These are phyloP conservation scores for Apis cerana DNA, from an alignment of 1,140 invertebrate genomes.

Conservation along the genomic window DNA sequence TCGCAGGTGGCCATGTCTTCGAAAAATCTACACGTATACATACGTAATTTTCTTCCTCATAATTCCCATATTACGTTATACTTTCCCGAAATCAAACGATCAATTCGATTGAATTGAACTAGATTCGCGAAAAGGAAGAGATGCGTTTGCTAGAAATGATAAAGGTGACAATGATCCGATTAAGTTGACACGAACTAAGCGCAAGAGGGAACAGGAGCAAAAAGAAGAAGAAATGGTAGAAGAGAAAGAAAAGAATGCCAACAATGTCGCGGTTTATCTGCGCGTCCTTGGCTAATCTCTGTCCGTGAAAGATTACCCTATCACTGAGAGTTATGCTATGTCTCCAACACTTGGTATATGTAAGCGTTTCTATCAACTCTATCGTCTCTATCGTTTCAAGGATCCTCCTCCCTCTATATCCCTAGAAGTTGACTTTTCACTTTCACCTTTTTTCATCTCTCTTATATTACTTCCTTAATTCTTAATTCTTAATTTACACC, in stretches of 20 bases:
- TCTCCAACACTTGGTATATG: constrained; percentile 20
- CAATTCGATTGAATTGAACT: too few relatives aligned
- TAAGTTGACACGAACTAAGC: too few relatives aligned
- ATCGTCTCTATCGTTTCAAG: background rate
- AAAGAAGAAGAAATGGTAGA: constrained; percentile 1
- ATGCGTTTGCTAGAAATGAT: background rate
- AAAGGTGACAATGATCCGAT: background rate
- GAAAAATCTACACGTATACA: background rate
- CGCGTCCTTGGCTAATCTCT: constrained; percentile 80
- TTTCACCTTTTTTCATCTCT: background rate
- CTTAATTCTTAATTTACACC: too few relatives aligned
- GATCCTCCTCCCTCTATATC: background rate
- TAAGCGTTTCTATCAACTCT: constrained; percentile 35
- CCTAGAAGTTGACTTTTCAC: background rate
- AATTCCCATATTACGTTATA: too few relatives aligned
- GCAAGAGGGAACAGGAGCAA: background rate
- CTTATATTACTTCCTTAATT: background rate
- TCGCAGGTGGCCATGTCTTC: constrained; percentile 28
- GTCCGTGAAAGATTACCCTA: constrained; percentile 75
- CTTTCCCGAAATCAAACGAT: too few relatives aligned
- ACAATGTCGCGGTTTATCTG: constrained; percentile 77
- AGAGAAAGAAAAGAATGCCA: constrained; percentile 60
- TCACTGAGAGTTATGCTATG: constrained; percentile 64
- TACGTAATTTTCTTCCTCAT: background rate
- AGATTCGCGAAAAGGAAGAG: background rate